Evolutionary conservation across 1,140 invertebrate species (phyloP), one percentile per base, ranked within the genome.

Genomic region (Drosophila lowei): DNA sequence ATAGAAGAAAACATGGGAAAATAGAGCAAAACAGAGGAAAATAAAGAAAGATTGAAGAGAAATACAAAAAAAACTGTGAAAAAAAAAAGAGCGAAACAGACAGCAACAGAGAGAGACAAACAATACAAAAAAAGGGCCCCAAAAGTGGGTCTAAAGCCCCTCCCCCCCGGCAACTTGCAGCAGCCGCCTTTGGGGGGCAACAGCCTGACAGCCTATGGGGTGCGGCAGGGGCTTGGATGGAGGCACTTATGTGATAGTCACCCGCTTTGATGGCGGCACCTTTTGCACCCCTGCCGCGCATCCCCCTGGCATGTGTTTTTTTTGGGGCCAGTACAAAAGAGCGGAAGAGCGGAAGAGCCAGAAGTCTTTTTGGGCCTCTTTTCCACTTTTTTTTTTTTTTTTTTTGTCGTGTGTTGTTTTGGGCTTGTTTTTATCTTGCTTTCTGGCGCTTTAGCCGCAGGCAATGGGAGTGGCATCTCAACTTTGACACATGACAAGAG

Each of bases 241-340:
- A 21, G 64, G 18, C 38, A 78, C 62, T 61, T 66, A 63, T 76
- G 61, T 65, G 77, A 86, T 80, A 78, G 81, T 38, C 77, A 66
- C 50, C 63, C 68, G 61, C 70, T 88, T 85, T 86, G 81, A 88
- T 53, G 81, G 77, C 73, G 77, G 80, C 81, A 77, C 68, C 84
- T 86, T 86, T 86, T 80, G 80, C 77, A 11, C 34, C 3, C 34
- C 34, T 9, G 6, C 28, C 7, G 6, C 18, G 6, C 34, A 2
- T 30, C 9, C 30, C 23, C 23, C 3, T 25, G 4, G 23, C 23
- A 23, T 23, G 23, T 23, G 23, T 23, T 23, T 23, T 23, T 23
- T 23, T 23, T 3, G 23, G 23, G 23, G 0, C 23, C 23, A 25
- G 71, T 49, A 65, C 70, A 74, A 61, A 55, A 61, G 67, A 44